phyloP scores from a whole-genome alignment of 2,888 invertebrate species.

The Lycaena phlaeas region DNA sequence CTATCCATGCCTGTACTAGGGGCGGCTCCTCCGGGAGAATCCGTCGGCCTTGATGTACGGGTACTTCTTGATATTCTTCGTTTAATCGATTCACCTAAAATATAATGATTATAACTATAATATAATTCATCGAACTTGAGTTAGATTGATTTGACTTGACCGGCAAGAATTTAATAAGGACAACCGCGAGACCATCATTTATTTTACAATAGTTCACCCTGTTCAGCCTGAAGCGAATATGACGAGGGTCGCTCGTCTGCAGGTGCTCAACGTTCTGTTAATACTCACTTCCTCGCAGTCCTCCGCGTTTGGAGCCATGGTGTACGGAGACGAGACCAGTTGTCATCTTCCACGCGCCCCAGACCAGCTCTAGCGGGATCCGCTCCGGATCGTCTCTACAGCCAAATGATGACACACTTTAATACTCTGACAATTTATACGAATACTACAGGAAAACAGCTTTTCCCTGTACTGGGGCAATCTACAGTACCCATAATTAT shows the following conservation, averaged over 20 bases:
- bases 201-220: no score
- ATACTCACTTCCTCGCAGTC: constrained; percentile 36
- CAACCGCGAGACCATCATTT: no score
- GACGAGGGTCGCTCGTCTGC: no score
- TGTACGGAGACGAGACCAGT: constrained; percentile 14
- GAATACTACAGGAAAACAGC: constrained; percentile 21
- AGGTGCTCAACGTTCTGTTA: no score
- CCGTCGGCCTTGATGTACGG: constrained; percentile 33
- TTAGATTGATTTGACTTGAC: no score
- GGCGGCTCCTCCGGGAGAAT: constrained; percentile 33
- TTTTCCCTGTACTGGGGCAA: background rate
- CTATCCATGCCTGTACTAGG: constrained; percentile 45
- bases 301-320: constrained; percentile 45
- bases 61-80: constrained; percentile 25
- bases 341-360: constrained; percentile 25
- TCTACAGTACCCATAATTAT: no score
- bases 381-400: constrained; percentile 14
- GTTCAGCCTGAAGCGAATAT: no score
- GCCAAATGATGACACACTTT: constrained; percentile 19
- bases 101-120: no score
- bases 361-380: constrained; percentile 14
- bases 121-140: no score
- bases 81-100: constrained; percentile 28
- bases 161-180: no score
- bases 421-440: constrained; percentile 18